Base-by-base conservation (phyloP, 1,140 invertebrate genomes). In the Polypedilum vanderplanki region DNA sequence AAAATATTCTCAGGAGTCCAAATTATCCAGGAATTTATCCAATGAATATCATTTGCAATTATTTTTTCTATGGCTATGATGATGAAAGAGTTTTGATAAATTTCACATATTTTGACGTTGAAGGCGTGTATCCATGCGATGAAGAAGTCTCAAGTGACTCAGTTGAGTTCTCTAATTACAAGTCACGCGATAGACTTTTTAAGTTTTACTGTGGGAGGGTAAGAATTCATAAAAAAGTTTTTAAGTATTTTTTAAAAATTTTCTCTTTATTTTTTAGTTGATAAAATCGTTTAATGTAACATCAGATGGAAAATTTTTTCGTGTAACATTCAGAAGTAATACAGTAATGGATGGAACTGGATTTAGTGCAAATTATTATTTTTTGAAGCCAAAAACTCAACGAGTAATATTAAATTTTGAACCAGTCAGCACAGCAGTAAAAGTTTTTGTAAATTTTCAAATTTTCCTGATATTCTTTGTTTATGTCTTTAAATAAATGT, bases 1-100 rank as follows among this genome's bases (percentile, higher is more conserved):
- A 41, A 41, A 15, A 15, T n/a, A 15, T 57, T 57, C 12, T 15
- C 10, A 57, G 46, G 12, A 95, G 93, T 7, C 95, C 96, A 1
- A 98, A 98, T 84, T 96, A 92, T 80, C 96, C 95, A 0, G 96
- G 96, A 7, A 88, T 89, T 40, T 98, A 98, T 84, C 94, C 95
- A 0, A 86, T 94, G 76, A 91, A 96, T 81, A 94, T 95, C 0
- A 93, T 96, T 80, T 98, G 96, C 81, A 92, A 97, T 84, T 98
- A 97, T 82, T 94, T 95, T 81, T 98, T 98, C 83, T 89, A 95
- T 80, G 96, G 94, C 12, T 87, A 87, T 20, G 84, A 85, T 73
- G 89, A 90, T 75, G 93, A 98, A 80, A 90, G 90, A 77, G 90
- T 98, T 70, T 90, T 91, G 78, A 87, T 98, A 73, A 89, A 92